Evolutionary conservation across 2,797 vertebrate species (phyloP).

Genomic region (Acanthiza pusilla): DNA sequence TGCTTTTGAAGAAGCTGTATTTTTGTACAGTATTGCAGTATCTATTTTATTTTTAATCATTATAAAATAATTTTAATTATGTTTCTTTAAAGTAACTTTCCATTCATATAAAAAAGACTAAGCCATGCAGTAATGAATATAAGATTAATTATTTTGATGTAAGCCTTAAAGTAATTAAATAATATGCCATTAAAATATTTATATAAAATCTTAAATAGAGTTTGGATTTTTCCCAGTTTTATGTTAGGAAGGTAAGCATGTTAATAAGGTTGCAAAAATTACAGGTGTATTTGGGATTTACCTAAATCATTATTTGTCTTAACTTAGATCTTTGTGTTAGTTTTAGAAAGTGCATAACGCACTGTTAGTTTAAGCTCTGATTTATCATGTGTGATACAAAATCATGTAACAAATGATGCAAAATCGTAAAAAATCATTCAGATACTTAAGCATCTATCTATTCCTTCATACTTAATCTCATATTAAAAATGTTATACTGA

Average conservation of each 20-base stretch:
- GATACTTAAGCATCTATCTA: neutral
- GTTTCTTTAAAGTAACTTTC: conserved; percentile 63
- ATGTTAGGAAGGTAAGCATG: neutral
- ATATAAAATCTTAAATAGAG: conserved; percentile 10
- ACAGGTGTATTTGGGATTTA: neutral
- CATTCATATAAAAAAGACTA: conserved; percentile 60
- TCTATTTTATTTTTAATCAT: conserved; percentile 62
- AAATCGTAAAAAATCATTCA: neutral
- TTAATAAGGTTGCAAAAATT: neutral
- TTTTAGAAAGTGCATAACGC: neutral
- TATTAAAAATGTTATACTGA: neutral
- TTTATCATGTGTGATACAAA: neutral
- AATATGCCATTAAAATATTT: conserved; percentile 53
- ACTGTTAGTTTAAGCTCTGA: neutral
- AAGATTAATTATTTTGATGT: conserved; percentile 60
- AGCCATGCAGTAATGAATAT: neutral
- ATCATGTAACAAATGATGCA: neutral
- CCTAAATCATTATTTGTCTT: neutral
- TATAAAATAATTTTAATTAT: conserved; percentile 65
- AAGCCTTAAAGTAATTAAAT: conserved; percentile 57
- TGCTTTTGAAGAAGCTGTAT: conserved; percentile 64
- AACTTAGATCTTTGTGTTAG: neutral
- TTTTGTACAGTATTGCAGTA: conserved; percentile 50
- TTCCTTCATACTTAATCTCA: neutral
- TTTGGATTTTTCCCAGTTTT: conserved; percentile 10